Evolutionary conservation across 1,140 invertebrate genomes (phyloP).

Genomic region (Trichoplusia ni): DNA sequence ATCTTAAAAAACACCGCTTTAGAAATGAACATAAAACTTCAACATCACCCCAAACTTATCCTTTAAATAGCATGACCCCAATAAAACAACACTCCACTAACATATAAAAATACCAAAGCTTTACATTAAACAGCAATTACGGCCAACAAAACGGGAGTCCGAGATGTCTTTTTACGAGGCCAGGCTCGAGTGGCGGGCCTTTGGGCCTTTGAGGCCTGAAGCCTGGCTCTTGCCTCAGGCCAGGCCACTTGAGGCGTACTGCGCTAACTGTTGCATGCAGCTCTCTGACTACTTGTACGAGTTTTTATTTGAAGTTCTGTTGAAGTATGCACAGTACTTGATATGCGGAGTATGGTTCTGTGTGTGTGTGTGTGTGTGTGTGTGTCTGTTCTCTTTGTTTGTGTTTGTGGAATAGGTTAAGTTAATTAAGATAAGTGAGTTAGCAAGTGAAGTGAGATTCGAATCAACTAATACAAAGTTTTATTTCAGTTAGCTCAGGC

Average conservation of each 20-base stretch:
- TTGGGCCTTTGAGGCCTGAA: slow-evolving; percentile 25
- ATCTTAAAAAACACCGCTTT: no score
- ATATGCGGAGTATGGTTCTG: background rate
- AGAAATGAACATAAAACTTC: no score
- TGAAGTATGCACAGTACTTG: slow-evolving; percentile 17
- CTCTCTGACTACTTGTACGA: slow-evolving; percentile 12
- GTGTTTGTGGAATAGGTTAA: no score
- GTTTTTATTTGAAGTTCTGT: slow-evolving; percentile 24
- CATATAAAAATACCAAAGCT: slow-evolving; percentile 22
- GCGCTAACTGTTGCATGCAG: slow-evolving; percentile 29
- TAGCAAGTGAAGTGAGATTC: no score
- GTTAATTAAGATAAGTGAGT: no score
- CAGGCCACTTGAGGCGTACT: slow-evolving; percentile 17
- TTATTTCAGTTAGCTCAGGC: no score
- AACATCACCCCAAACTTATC: background rate
- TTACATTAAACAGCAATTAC: slow-evolving; percentile 29
- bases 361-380: background rate
- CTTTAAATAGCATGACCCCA: background rate
- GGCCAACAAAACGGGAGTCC: slow-evolving; percentile 18
- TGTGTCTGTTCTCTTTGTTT: background rate
- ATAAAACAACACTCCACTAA: background rate
- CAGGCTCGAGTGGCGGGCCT: slow-evolving; percentile 18
- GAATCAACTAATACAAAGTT: no score
- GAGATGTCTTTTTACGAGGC: slow-evolving; percentile 24
- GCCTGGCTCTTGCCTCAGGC: slow-evolving; percentile 24